Base-by-base conservation (phyloP, 2,888 invertebrate species). In the Falcaria lacertinaria region DNA sequence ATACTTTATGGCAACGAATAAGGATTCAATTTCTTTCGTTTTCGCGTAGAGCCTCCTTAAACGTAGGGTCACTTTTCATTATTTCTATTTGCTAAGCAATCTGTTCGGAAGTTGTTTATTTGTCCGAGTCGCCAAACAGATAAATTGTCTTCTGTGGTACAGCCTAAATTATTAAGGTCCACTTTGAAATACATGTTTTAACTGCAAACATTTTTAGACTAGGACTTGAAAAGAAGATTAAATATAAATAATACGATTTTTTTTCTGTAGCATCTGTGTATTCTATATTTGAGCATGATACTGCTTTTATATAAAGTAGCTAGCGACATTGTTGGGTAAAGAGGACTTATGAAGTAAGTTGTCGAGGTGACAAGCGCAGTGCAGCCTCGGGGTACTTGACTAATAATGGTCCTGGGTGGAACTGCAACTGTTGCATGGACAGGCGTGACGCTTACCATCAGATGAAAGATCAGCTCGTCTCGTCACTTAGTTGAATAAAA, bases 71-170 rank as follows among this genome's bases (percentile, higher is more conserved):
- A 66, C 63, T 69, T 64, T 69, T 72, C 67, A 78, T 80, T 80
- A 75, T 69, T 74, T 74, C 64, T 81, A 67, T 82, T 82, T 84
- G 67, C 80, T 39, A 70, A 80, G 77, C 82, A 81, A 83, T 84
- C 81, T 67, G 64, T 57, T 54, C 53, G 52, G 51, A 37, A 22
- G 7, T 16, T 56, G 56, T 67, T 64, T 70, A 65, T 36, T 19
- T 19, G n/a, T 13, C 54, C 33, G 49, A 48, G 48, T 38, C 48
- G 45, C 37, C 48, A 80, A 78, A 60, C 76, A 43, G 33, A 47
- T 55, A 69, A 75, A 78, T 70, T 63, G 75, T 69, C 53, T 34
- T 28, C 48, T 35, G 47, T 49, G 52, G 54, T 50, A 32, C 38
- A 33, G 16, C 14, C 22, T 28, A 33, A 15, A 17, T 34, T 22